These are phyloP conservation scores for Eulemur mongoz DNA, from an alignment of 2,797 vertebrate genomes.

Conservation along the genomic window DNA sequence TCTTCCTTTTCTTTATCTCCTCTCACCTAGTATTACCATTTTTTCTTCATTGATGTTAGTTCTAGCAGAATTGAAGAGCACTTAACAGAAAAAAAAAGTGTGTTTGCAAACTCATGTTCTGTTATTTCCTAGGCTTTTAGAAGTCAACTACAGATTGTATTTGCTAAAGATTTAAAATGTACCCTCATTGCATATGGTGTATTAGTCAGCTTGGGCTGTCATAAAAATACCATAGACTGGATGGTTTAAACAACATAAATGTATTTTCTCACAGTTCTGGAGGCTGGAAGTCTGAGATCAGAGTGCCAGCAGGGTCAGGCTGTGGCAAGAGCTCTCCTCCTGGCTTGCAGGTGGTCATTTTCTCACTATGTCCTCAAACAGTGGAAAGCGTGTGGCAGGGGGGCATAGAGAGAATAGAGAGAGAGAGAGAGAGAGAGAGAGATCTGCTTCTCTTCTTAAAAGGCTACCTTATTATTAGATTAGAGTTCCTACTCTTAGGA, in stretches of 20 bases:
- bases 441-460: background rate
- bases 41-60: background rate
- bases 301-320: too few species aligned
- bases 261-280: background rate
- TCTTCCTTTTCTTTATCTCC: background rate
- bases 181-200: background rate
- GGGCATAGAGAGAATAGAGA: background rate
- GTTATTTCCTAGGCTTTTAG: background rate
- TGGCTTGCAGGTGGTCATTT: background rate
- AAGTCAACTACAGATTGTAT: background rate
- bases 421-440: background rate
- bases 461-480: background rate
- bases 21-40: conserved; percentile 17
- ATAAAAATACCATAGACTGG: background rate
- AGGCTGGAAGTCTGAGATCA: background rate
- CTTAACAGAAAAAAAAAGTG: background rate
- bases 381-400: background rate
- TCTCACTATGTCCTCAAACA: background rate
- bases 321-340: background rate
- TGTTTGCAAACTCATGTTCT: background rate
- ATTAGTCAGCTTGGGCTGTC: background rate
- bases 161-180: conserved; percentile 42
- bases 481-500: background rate
- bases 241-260: background rate
- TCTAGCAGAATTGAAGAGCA: conserved; percentile 22